These are phyloP conservation scores for Albula glossodonta DNA, from an alignment of 2,113 vertebrate species.

Conservation along the genomic window DNA sequence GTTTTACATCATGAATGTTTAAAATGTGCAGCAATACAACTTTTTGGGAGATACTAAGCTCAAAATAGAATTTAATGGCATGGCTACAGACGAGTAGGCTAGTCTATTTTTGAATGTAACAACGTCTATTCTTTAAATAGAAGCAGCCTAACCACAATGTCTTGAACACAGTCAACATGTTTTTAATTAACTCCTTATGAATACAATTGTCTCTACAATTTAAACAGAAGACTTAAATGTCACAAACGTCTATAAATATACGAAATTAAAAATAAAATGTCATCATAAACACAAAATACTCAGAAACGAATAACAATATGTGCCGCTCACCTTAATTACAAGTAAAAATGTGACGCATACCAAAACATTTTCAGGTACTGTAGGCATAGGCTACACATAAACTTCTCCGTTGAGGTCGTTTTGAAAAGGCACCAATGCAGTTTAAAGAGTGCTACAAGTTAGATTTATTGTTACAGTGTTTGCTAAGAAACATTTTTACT, in stretches of 20 bases:
- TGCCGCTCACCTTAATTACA: constrained; percentile 65
- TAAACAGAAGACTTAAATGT: no score
- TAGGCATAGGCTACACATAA: constrained; percentile 69
- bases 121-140: background rate
- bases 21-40: no score
- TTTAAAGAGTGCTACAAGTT: constrained; percentile 81
- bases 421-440: constrained; percentile 93
- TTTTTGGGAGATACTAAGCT: no score
- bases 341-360: constrained; percentile 52
- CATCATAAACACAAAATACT: constrained; percentile 83
- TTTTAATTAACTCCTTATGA: constrained; percentile 95
- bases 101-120: background rate
- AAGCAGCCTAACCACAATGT: background rate
- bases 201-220: no score
- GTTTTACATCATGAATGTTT: no score
- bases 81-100: background rate
- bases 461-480: constrained; percentile 21
- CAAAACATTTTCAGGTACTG: constrained; percentile 67
- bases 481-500: constrained; percentile 42
- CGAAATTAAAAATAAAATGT: constrained; percentile 82
- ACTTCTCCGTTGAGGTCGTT: constrained; percentile 81
- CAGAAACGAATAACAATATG: constrained; percentile 19
- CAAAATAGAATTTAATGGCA: no score
- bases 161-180: constrained; percentile 66
- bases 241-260: constrained; percentile 61